Evolutionary conservation across 92 coral and sea anemone species (phyloP), one percentile per base, ranked within the genome.

Genomic region (Porites evermanni): DNA sequence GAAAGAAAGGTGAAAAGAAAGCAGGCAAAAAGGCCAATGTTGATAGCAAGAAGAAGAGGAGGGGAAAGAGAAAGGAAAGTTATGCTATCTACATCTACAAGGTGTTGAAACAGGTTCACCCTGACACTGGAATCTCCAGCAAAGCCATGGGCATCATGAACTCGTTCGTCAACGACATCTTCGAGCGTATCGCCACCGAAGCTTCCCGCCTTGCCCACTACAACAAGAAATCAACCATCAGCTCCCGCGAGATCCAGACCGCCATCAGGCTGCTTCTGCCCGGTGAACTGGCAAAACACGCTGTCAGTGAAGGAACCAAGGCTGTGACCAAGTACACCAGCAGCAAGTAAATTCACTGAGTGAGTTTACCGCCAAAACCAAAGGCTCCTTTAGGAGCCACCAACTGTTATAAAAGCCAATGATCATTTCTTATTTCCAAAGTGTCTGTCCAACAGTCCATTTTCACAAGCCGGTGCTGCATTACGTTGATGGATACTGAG

Each of bases 261-360:
- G 91, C 91, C 52, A 83, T 75, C 86, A 78, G 88, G 72, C 94
- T 94, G 75, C 91, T 94, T 80, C 97, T 94, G 56, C 96, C 96
- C 38, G 94, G 93, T 85, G 92, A 93, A 76, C 88, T 93, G 86
- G 96, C 96, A 63, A 91, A 91, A 79, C 94, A 93, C 88, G 96
- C 96, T 66, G 98, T 96, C 64, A 96, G 98, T 58, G 98, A 95
- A 89, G 97, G 98, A 67, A 95, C 98, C 79, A 95, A 95, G 92
- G 98, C 98, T 76, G 98, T 96, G 84, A 96, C 98, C 78, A 96
- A 96, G 89, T 96, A 96, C 91, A 96, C 98, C 54, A 94, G 98
- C 96, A 96, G 98, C 96, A 96, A 94, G 61, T 56, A 56, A 8
- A 56, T 14, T 56, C 61, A 56, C 61, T 53, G 47, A 24, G 79